Conservation (phyloP, 2,113 vertebrate genomes). For the Ophthalmolycus amberensis region DNA sequence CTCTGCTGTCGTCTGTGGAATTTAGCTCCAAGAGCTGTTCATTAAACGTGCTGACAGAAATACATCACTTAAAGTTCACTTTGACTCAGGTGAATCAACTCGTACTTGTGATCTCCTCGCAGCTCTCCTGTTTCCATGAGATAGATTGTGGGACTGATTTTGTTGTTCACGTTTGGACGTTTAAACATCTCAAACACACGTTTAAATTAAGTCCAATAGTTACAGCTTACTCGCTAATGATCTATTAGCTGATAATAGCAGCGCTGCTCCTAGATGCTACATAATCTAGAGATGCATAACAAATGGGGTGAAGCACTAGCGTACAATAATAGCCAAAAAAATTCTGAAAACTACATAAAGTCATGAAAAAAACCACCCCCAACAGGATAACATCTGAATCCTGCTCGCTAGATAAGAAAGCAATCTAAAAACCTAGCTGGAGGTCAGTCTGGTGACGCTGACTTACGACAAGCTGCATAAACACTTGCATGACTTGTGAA, state of each 20-base stretch:
- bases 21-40: background rate
- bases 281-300: background rate
- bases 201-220: background rate
- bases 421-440: background rate
- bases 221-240: background rate
- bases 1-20: slow-evolving; percentile 23
- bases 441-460: background rate
- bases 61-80: slow-evolving; percentile 8
- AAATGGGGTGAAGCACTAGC: background rate
- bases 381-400: background rate
- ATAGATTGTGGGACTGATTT: background rate
- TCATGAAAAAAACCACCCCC: background rate
- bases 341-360: background rate
- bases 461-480: background rate
- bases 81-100: background rate
- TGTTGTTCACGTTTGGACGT: background rate
- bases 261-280: background rate
- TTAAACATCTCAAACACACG: background rate
- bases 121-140: background rate
- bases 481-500: background rate
- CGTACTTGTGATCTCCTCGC: background rate
- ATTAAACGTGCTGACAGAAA: background rate
- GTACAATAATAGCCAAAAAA: too few relatives aligned
- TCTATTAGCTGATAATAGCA: background rate
- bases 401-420: background rate